Base-by-base conservation (phyloP, 2,888 invertebrate genomes). In the Polyommatus icarus region DNA sequence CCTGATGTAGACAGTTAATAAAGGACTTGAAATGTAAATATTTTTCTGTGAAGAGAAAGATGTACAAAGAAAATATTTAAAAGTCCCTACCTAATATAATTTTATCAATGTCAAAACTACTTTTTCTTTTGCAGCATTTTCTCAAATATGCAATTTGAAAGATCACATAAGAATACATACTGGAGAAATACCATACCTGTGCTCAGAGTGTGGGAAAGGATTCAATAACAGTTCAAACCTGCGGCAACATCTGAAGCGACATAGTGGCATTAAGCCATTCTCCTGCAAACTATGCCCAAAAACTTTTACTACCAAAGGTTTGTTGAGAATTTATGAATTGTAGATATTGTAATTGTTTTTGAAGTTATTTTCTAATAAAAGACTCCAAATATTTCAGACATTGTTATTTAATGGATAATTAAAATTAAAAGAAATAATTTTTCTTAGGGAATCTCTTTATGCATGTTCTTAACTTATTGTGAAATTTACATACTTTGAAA, bases 271-370 rank as follows among this genome's bases (percentile, higher is more conserved):
- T 1, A 95, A 95, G 80, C 93, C 95, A 0, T 95, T 90, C 79
- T 84, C 93, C 0, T 95, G 95, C 81, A 89, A 90, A 40, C 88
- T 95, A 75, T 95, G 95, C 79, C 95, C 95, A 0, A 95, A 95
- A 83, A 88, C 90, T 5, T 95, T 95, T 81, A 90, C 91, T 75
- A 94, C 95, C 79, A 94, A 95, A 90, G 94, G 95, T 91, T 40
- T 72, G 72, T 72, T 50, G 0, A 18, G 46, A 78, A 32, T 46
- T 8, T 20, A 59, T 20, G 20, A 54, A 50, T 54, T 1, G 24
- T 24, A 24, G 24, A 24, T 24, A 24, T 24, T 24, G 24, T 24
- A 24, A 24, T 24, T 24, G 24, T 24, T 1, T 24, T 24, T 24
- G 24, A 24, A 24, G 24, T 24, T 24, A 24, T 24, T 24, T 24